Evolutionary conservation across 2,113 vertebrate species (phyloP).

Genomic region (Rhynchopsitta pachyrhyncha): DNA sequence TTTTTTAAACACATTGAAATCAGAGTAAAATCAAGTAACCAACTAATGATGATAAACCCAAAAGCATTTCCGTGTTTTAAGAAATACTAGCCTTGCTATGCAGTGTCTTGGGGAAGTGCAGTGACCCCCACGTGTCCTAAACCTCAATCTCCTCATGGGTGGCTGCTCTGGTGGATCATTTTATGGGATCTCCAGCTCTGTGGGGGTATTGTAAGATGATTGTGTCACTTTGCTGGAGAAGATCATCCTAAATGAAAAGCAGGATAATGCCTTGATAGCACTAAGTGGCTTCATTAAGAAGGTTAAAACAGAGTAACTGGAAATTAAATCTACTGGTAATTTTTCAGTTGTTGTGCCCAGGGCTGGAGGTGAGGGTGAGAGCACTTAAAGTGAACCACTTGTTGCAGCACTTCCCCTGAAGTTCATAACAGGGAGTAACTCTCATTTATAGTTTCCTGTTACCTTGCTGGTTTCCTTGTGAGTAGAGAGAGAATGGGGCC

Average conservation of each 20-base stretch:
- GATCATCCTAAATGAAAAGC: fast-evolving
- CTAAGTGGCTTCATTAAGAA: fast-evolving
- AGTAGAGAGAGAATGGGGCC: fast-evolving
- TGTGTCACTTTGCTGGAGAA: background rate
- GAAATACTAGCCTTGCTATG: background rate
- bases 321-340: fast-evolving
- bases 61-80: fast-evolving
- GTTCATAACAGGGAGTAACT: fast-evolving
- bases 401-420: background rate
- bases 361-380: background rate
- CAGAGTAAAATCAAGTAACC: background rate
- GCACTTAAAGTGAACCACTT: background rate
- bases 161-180: background rate
- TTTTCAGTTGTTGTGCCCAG: background rate
- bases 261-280: fast-evolving
- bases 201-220: background rate
- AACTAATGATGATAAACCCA: background rate
- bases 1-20: background rate
- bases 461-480: background rate
- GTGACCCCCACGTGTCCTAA: background rate
- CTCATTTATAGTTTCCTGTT: fast-evolving
- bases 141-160: fast-evolving
- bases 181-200: background rate
- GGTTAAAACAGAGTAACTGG: background rate
- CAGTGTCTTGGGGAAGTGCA: background rate